Evolutionary conservation across 2,888 invertebrate genomes (phyloP).

Genomic region (Microplitis manilae): DNA sequence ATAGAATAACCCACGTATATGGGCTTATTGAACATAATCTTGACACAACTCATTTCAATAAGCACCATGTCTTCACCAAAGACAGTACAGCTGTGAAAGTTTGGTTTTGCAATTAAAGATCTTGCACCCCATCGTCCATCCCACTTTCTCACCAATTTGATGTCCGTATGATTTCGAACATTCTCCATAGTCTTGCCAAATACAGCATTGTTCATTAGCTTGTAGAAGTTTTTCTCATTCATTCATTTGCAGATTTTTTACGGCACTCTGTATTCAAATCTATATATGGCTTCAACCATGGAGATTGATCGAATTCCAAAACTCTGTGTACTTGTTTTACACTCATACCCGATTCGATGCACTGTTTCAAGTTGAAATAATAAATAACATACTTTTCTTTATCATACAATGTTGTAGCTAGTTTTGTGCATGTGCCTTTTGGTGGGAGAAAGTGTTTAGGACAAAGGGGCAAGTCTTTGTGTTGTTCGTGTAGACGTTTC

Average conservation of each 20-base stretch:
- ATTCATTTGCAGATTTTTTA: neutral
- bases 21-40: no score
- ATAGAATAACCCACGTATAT: no score
- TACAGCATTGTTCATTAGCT: conserved; percentile 35
- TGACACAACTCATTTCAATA: no score
- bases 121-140: no score
- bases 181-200: conserved; percentile 37
- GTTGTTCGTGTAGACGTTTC: conserved; percentile 54
- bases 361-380: neutral
- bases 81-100: no score
- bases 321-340: conserved; percentile 18
- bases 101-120: no score
- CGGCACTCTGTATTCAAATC: conserved; percentile 27
- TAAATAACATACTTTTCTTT: neutral
- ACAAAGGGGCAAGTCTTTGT: conserved; percentile 63
- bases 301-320: conserved; percentile 26
- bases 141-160: conserved; percentile 57
- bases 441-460: conserved; percentile 46
- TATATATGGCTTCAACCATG: conserved; percentile 31
- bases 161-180: conserved; percentile 58
- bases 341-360: neutral
- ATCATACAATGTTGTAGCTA: neutral
- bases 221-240: conserved; percentile 25
- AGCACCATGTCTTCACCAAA: no score
- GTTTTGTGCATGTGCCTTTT: neutral